Evolutionary conservation across 2,888 invertebrate species (phyloP), one percentile per base, ranked within the genome.

Genomic region (Stenoptilia bipunctidactyla): DNA sequence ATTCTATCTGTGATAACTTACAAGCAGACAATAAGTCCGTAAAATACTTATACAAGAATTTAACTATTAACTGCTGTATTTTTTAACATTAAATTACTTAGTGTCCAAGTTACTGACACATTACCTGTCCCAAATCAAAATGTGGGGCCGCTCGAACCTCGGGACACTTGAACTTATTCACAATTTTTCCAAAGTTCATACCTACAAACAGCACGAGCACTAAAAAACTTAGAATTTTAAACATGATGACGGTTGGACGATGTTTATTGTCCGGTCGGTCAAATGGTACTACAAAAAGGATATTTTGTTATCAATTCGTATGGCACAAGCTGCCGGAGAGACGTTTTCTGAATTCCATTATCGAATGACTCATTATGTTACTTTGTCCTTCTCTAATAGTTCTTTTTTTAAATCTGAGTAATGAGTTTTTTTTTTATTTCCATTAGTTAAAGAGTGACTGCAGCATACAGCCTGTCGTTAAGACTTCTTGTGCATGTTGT

Each of bases 101-200:
- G n/a, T n/a, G n/a, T n/a, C n/a, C n/a, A n/a, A n/a, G n/a, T n/a
- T n/a, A n/a, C n/a, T n/a, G n/a, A n/a, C n/a, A 36, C 59, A 66
- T 48, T 45, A 92, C 93, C 76, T 88, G 86, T 49, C 90, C 85
- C 52, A 94, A 79, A 79, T 93, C 90, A 60, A 94, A 93, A 76
- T 93, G 92, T 34, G 89, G 86, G 38, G 90, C 89, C 12, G 92
- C 92, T 66, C 90, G 90, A 46, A 94, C 94, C 85, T 87, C 87
- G 0, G 92, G 92, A 56, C 92, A 92, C 64, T 90, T 89, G 55
- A 89, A 87, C 64, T 90, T 90, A 54, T 90, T 88, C 30, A 86
- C 70, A 50, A 80, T 76, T 52, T 60, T 75, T 27, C 60, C 62
- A 15, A 53, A 51, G 39, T 53, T 53, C 27, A 49, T 43, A 50